phyloP scores from a whole-genome alignment of 2,113 vertebrate species.

The Nesoenas mayeri region DNA sequence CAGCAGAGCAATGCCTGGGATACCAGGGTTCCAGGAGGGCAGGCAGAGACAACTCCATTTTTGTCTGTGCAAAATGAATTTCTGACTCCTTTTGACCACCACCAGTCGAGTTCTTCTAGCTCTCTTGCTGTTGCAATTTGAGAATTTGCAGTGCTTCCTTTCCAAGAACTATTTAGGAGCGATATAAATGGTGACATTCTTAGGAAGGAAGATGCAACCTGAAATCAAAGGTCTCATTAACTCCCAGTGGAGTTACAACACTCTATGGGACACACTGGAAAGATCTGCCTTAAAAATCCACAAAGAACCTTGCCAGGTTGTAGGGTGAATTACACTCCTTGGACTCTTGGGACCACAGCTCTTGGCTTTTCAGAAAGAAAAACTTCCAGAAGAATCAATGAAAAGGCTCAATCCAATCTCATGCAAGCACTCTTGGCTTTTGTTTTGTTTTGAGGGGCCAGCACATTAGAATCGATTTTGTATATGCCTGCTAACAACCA shows the following conservation, averaged over 20 bases:
- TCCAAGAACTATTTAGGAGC: neutral
- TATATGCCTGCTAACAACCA: neutral
- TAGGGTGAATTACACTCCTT: neutral
- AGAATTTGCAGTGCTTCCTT: neutral
- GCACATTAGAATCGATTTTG: neutral
- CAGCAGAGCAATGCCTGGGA: neutral
- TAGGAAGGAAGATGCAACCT: neutral
- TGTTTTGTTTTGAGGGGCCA: neutral
- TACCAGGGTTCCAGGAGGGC: neutral
- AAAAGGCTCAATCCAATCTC: neutral
- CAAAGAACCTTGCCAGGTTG: neutral
- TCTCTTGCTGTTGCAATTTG: neutral
- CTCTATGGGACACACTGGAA: neutral
- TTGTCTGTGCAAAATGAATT: neutral
- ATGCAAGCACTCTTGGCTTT: accelerated
- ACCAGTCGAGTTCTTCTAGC: neutral
- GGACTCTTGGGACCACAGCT: neutral
- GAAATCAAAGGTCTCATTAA: neutral
- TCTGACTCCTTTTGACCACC: neutral
- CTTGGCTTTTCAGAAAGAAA: neutral
- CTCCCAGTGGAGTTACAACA: neutral
- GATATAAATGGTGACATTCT: neutral
- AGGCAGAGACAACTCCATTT: neutral
- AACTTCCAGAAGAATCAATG: neutral
- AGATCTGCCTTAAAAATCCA: neutral